Evolutionary conservation across 2,797 vertebrate genomes (phyloP), one percentile per base, ranked within the genome.

Genomic region (Denticeps clupeoides): DNA sequence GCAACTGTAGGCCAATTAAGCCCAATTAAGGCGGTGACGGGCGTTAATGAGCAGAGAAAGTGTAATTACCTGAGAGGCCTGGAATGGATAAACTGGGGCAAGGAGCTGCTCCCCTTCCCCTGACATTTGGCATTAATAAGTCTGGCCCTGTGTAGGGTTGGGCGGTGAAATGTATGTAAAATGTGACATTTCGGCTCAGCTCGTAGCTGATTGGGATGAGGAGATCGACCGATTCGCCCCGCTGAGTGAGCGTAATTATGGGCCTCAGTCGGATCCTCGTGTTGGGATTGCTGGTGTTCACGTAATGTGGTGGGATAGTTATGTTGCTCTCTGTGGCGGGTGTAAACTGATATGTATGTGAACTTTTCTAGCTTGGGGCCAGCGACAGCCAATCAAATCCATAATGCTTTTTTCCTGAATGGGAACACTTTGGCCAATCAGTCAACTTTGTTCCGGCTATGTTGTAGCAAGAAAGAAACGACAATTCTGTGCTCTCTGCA

Each of bases 131-230:
- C 58, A 47, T 43, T 13, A 55, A 63, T 41, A 47, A 51, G 52
- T 51, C 60, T 47, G 40, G 58, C 60, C 52, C 58, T 13, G 31
- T 7, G 35, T 45, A 68, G 65, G 62, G 35, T 44, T 27, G 59
- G 52, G 59, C 47, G 75, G 53, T 61, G 70, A 79, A 80, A 80
- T 76, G 79, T 75, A 79, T 83, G 78, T 81, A 81, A 83, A 84
- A 79, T 70, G 51, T 81, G 80, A 77, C 83, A 83, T 85, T 85
- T 85, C 67, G 55, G 35, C 45, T 55, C 51, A 68, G 79, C 81
- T 83, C 75, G 80, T 48, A 63, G 69, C 64, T 79, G 77, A 82
- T 78, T 72, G 71, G 65, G 67, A 71, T 55, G 70, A 73, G 69
- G 69, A 67, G 56, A 68, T 59, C 62, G 77, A 53, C 55, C 47